A percentile compares a stretch with the other conserved stretches of the same genome.
Conservation (phyloP, 2,113 vertebrate species). For the Eretmodus cyanostictus region DNA sequence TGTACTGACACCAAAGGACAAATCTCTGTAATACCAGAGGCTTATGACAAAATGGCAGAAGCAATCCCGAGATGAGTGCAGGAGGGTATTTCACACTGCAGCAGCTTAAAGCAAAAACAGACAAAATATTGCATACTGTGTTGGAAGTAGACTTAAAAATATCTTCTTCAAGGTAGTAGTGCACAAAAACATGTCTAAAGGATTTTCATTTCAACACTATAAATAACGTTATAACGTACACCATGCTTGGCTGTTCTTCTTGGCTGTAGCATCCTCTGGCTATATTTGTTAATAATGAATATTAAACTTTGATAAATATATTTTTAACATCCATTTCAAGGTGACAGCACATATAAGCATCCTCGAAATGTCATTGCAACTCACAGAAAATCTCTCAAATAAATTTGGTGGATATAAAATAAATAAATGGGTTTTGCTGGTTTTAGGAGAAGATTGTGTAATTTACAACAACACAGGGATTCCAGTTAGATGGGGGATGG, state of each 20-base stretch:
- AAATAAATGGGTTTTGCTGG: neutral
- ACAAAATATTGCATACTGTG: neutral
- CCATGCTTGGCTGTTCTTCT: neutral
- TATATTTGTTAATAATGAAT: neutral
- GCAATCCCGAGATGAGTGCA: neutral
- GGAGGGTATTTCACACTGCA: neutral
- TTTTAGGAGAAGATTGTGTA: neutral
- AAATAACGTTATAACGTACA: neutral
- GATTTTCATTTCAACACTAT: neutral
- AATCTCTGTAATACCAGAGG: neutral
- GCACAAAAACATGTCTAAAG: neutral
- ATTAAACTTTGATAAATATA: neutral
- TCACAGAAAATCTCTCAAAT: neutral
- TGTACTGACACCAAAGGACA: neutral
- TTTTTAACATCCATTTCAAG: neutral
- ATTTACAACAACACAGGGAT: slow-evolving; percentile 4
- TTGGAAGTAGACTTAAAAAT: neutral
- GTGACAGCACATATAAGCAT: neutral
- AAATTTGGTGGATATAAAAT: neutral
- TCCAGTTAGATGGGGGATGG: neutral
- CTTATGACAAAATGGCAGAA: neutral
- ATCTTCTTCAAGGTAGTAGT: neutral
- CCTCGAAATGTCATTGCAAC: fast-evolving
- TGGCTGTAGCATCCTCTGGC: neutral
- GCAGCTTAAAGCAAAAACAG: neutral